phyloP scores from a whole-genome alignment of 2,888 invertebrate species.

The Metopia argyrocephala region DNA sequence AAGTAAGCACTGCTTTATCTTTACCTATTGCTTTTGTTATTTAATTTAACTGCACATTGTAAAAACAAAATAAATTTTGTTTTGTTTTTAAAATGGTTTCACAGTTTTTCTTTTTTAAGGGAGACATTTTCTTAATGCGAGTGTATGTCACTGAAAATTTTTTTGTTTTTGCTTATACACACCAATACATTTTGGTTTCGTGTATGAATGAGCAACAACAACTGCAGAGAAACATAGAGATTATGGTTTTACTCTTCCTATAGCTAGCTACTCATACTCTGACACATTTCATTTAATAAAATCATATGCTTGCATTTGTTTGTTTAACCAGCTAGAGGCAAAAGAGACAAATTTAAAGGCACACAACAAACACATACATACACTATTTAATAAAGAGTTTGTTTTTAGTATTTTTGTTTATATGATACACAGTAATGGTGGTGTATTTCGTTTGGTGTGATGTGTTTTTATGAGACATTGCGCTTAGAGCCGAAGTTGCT shows the following conservation, averaged over 20 bases:
- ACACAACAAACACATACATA: slow-evolving; percentile 46
- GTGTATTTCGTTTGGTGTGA: slow-evolving; percentile 10
- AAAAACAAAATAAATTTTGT: neutral
- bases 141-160: too few relatives aligned
- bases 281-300: slow-evolving; percentile 7
- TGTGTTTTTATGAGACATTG: slow-evolving; percentile 51
- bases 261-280: slow-evolving; percentile 26
- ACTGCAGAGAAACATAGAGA: too few relatives aligned
- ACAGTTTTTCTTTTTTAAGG: neutral
- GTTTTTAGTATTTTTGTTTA: neutral
- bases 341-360: slow-evolving; percentile 59
- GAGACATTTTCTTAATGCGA: too few relatives aligned
- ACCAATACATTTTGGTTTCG: too few relatives aligned
- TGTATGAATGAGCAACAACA: too few relatives aligned
- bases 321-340: slow-evolving; percentile 46
- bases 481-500: slow-evolving; percentile 64
- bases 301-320: neutral
- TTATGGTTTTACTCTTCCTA: too few relatives aligned
- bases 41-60: neutral
- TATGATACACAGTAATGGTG: slow-evolving; percentile 32
- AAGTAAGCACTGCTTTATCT: neutral
- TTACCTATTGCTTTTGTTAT: neutral
- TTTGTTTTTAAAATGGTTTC: neutral
- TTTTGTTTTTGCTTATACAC: too few relatives aligned
- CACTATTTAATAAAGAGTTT: too few relatives aligned